A percentile compares a stretch with the other conserved stretches of the same genome.
phyloP scores from a whole-genome alignment of 1,140 invertebrate genomes.

The Sitobion miscanthi region DNA sequence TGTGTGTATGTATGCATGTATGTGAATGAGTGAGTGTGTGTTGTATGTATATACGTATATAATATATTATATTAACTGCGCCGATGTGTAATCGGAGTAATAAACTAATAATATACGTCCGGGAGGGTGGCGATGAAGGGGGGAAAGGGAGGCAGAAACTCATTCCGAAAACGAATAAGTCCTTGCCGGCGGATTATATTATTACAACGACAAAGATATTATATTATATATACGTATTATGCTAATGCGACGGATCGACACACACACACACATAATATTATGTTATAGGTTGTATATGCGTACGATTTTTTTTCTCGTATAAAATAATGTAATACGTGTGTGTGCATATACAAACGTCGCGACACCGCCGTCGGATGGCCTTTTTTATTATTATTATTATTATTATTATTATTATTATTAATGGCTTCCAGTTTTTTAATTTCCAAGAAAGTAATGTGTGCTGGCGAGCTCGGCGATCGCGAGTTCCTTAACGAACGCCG shows the following conservation, averaged over 20 bases:
- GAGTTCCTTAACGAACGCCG: conserved; percentile 37
- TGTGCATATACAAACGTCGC: neutral
- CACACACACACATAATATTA: neutral
- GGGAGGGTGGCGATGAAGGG: neutral
- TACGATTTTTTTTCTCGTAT: conserved; percentile 10
- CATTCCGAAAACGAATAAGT: conserved; percentile 32
- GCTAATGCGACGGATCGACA: conserved; percentile 30
- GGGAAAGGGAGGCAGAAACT: neutral
- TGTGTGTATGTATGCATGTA: neutral
- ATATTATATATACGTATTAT: conserved; percentile 37
- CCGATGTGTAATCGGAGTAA: conserved; percentile 16
- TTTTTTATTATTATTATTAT: conserved; percentile 37
- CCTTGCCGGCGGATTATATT: conserved; percentile 29
- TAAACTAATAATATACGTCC: conserved; percentile 16
- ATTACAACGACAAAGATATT: conserved; percentile 39
- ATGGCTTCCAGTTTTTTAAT: conserved; percentile 54
- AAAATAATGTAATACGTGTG: neutral
- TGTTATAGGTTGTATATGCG: neutral
- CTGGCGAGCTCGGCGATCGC: neutral
- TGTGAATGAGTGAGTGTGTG: neutral
- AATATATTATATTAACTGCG: conserved; percentile 15
- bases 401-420: conserved; percentile 35
- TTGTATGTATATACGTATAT: too few species aligned
- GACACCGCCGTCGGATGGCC: conserved; percentile 23
- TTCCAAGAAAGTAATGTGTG: conserved; percentile 45